Percentiles rank a stretch among this genome's conserved stretches.
These are phyloP conservation scores for Callopanchax toddi DNA, from an alignment of 2,113 vertebrate genomes.

Conservation along the genomic window DNA sequence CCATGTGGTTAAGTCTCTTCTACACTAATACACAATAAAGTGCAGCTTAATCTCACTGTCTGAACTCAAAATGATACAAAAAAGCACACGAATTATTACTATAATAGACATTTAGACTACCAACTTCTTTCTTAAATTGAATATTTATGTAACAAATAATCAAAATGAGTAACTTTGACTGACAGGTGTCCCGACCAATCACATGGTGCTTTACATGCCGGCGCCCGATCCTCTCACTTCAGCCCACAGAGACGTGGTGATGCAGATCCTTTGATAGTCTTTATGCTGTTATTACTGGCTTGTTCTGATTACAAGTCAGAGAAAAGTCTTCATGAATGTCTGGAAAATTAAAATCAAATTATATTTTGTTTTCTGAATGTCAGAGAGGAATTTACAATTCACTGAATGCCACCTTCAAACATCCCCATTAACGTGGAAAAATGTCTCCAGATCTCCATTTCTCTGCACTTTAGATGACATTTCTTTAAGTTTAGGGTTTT, in stretches of 20 bases:
- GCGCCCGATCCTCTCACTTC: conserved; percentile 46
- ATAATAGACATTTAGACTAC: no score
- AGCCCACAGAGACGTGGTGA: conserved; percentile 24
- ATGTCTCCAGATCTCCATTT: conserved; percentile 10
- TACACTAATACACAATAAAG: no score
- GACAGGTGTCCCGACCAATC: conserved; percentile 35
- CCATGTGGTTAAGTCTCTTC: background rate
- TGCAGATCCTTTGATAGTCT: conserved; percentile 29
- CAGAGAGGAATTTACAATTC: background rate
- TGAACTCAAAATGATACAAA: no score
- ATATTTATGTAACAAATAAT: no score
- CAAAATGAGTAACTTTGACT: conserved; percentile 1
- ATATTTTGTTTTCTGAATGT: conserved; percentile 15
- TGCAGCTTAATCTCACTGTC: no score
- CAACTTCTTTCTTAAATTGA: no score
- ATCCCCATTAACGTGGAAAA: background rate
- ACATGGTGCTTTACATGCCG: background rate
- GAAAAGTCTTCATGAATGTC: conserved; percentile 11
- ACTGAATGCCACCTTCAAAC: background rate
- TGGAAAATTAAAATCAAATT: conserved; percentile 14
- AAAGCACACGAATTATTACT: no score
- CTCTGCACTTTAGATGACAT: conserved; percentile 12
- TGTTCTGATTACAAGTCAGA: conserved; percentile 57
- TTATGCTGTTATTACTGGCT: conserved; percentile 51
- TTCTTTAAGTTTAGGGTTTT: conserved; percentile 12